A percentile compares a stretch with the other conserved stretches of the same genome.
Conservation (phyloP, 2,888 invertebrate genomes). For the Horisme vitalbata region DNA sequence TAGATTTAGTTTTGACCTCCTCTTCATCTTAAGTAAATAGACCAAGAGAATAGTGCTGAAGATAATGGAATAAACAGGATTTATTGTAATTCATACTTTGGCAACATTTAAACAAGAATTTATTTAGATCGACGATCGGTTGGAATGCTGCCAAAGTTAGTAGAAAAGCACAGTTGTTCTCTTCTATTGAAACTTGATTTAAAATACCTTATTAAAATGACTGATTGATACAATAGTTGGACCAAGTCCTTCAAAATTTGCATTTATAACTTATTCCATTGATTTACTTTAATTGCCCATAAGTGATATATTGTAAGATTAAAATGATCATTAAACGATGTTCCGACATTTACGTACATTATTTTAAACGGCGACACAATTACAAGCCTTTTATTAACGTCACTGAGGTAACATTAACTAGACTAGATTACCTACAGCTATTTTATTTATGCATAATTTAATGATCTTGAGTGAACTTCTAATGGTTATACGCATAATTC, state of each 20-base stretch:
- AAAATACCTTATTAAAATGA: too few relatives aligned
- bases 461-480: conserved; percentile 37
- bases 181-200: not conserved
- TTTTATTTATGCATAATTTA: conserved; percentile 32
- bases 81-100: too few relatives aligned
- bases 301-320: conserved; percentile 22
- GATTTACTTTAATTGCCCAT: conserved; percentile 22
- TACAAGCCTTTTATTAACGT: conserved; percentile 14
- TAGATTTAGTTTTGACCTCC: conserved; percentile 46
- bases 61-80: too few relatives aligned
- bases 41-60: too few relatives aligned
- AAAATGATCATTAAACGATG: conserved; percentile 14
- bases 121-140: too few relatives aligned
- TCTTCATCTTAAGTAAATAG: too few relatives aligned
- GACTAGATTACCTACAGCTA: conserved; percentile 16
- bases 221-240: conserved; percentile 7
- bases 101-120: too few relatives aligned
- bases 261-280: conserved; percentile 41
- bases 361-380: conserved; percentile 8
- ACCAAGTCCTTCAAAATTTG: conserved; percentile 24
- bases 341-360: conserved; percentile 9
- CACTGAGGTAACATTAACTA: conserved; percentile 23
- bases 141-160: too few relatives aligned
- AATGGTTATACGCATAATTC: conserved; percentile 36
- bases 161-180: conserved; percentile 20